Evolutionary conservation across 2,113 vertebrate species (phyloP), one percentile per base, ranked within the genome.

Genomic region (Caloenas nicobarica): DNA sequence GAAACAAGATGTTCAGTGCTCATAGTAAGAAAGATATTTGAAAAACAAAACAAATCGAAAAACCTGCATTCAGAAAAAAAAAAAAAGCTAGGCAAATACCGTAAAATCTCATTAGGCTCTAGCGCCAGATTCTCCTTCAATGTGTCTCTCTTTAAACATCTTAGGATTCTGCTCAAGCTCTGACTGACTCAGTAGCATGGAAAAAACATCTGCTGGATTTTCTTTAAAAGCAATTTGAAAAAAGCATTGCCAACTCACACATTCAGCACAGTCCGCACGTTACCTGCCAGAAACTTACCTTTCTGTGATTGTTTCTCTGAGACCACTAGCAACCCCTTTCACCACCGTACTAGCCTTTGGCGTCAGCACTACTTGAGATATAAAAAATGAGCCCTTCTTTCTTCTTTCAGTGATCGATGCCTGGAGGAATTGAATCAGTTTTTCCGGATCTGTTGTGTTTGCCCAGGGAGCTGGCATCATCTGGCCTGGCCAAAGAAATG

Each of bases 391-490:
- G 24, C 99, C 99, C 97, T 99, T 99, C 97, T 99, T 99, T 97
- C 99, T 99, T 97, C 99, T 99, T 87, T 99, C 99, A 2, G 98
- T 99, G 96, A 99, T 98, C 18, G 99, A 99, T 1, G 99, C 98
- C 95, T 99, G 99, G 54, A 99, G 99, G 96, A 99, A 99, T 88
- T 99, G 99, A 95, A 99, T 98, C 92, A 99, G 93, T 98, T 99
- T 99, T 95, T 99, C 99, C 0, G 99, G 98, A 97, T 99, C 99
- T 4, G 99, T 99, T 79, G 99, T 99, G 97, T 99, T 99, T 94
- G 99, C 99, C 99, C 99, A 99, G 13, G 99, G 99, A 51, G 99
- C 96, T 10, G 99, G 99, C 99, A 99, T 99, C 99, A 99, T 99
- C 98, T 99, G 99, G 56, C 99, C 99, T 3, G 99, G 99, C 99